Conservation (phyloP, 2,113 vertebrate species). For the Thunnus maccoyii region DNA sequence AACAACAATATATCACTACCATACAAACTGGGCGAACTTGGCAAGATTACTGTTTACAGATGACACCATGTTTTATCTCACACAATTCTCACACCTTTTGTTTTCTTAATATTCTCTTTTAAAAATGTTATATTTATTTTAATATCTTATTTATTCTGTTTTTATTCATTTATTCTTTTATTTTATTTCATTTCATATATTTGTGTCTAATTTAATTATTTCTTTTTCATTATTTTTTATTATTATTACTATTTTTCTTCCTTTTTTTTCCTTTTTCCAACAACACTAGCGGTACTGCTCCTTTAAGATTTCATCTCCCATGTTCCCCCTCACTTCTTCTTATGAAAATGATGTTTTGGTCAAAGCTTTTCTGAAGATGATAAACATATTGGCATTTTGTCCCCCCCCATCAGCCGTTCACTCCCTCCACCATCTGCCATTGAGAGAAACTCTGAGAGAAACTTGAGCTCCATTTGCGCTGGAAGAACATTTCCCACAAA, state of each 20-base stretch:
- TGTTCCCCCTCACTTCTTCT: background rate
- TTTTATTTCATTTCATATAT: too few relatives aligned
- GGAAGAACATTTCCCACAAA: constrained; percentile 45
- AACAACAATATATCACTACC: too few relatives aligned
- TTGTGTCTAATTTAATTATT: too few relatives aligned
- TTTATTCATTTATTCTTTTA: too few relatives aligned
- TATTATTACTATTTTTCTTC: too few relatives aligned
- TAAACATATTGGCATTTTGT: constrained; percentile 53
- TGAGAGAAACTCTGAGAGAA: constrained; percentile 54
- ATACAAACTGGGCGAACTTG: too few relatives aligned
- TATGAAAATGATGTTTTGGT: constrained; percentile 7
- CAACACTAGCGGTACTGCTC: background rate
- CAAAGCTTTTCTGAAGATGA: constrained; percentile 23
- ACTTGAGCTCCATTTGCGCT: constrained; percentile 59
- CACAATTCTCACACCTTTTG: too few relatives aligned
- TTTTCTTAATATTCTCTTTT: too few relatives aligned
- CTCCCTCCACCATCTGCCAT: constrained; percentile 60
- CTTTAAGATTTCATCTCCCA: constrained; percentile 3
- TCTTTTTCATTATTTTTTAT: too few relatives aligned
- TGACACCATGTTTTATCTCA: background rate
- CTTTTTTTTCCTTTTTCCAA: too few relatives aligned
- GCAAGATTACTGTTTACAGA: background rate
- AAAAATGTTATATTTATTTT: too few relatives aligned
- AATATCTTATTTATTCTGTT: too few relatives aligned
- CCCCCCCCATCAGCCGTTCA: constrained; percentile 11